These are phyloP conservation scores for Carduelis carduelis DNA, from an alignment of 2,797 vertebrate species.

Conservation along the genomic window DNA sequence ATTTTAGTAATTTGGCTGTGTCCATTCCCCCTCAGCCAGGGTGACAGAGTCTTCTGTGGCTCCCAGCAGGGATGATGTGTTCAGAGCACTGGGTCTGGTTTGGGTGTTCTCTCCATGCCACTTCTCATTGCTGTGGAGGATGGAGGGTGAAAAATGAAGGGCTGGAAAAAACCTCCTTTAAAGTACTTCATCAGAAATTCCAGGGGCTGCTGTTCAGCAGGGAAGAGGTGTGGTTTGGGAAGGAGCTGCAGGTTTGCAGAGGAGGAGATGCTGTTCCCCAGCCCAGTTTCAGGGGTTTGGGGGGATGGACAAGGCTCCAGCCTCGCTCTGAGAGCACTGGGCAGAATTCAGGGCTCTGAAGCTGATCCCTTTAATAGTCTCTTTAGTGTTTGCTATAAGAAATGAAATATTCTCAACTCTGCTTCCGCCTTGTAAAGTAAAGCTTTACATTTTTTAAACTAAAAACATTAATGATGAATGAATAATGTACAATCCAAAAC, in stretches of 20 bases:
- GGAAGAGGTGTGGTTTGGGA: background rate
- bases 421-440: background rate
- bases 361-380: background rate
- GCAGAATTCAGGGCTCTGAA: background rate
- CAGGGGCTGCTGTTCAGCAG: background rate
- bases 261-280: background rate
- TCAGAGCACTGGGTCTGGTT: background rate
- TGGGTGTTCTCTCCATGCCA: no score
- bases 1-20: background rate
- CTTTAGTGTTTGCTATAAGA: background rate
- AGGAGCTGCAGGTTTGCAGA: background rate
- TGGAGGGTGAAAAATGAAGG: background rate
- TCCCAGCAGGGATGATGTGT: background rate
- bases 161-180: background rate
- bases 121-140: background rate
- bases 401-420: background rate
- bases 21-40: background rate
- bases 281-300: background rate
- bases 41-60: background rate
- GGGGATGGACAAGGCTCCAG: background rate
- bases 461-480: background rate
- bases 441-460: background rate
- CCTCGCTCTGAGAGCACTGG: fast-evolving
- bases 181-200: background rate
- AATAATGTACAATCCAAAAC: background rate